Evolutionary conservation across 1,140 invertebrate genomes (phyloP), one percentile per base, ranked within the genome.

Genomic region (Venturia canescens): DNA sequence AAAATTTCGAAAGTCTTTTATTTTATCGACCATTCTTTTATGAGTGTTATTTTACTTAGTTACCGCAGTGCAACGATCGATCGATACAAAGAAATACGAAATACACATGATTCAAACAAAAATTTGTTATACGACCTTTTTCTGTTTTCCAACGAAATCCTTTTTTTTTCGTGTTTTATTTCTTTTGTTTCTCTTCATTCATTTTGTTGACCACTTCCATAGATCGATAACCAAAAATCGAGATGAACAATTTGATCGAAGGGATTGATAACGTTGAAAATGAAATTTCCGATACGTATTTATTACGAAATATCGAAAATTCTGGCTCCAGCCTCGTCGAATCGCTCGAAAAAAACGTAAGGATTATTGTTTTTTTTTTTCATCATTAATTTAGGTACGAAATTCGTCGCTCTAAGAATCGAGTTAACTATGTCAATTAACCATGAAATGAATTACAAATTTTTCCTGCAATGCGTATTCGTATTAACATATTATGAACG

Each of bases 321-420:
- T 31, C 27, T 16, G 67, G 67, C 27, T 70, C 31, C 31, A 70
- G 67, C n/a, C 29, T 70, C 15, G 67, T 70, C 67, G 69, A 78
- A 16, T 50, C 70, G 27, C 29, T 86, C 21, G 80, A 84, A 71
- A 87, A 81, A 80, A 83, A 86, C 76, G 85, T 88, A 80, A 85
- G 76, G 81, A 82, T 38, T 7, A 72, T 27, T 63, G 27, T 34
- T 48, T 34, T 7, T 3, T 34, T 34, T 34, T 34, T 34, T 7
- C 3, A 34, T 34, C 3, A 3, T 34, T 3, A 34, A 34, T 34
- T 34, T 3, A 3, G 7, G 31, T 7, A 34, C 31, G 31, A 34
- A 7, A 69, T 72, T 48, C 26, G 15, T 78, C 13, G 60, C 1
- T 29, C 15, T 29, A 79, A 78, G 18, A 48, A 81, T 38, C 16